Evolutionary conservation across 2,113 vertebrate species (phyloP).

Genomic region (Sander lucioperca): DNA sequence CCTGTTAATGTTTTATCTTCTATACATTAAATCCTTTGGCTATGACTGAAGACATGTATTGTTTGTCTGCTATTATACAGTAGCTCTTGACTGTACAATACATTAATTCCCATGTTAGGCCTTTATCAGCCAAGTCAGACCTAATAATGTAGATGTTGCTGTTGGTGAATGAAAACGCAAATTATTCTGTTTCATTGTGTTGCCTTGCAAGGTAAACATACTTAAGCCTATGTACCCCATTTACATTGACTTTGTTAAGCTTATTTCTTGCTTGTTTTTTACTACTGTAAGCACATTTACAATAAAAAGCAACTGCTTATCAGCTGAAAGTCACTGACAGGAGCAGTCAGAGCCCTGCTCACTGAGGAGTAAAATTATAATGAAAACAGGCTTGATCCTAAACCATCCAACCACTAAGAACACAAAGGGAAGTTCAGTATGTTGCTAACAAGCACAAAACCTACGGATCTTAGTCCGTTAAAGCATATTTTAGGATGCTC

Average conservation of each 20-base stretch:
- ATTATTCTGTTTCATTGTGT: conserved; percentile 19
- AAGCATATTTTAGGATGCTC: background rate
- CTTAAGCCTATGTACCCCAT: background rate
- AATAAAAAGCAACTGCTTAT: conserved; percentile 36
- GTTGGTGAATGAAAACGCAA: conserved; percentile 1
- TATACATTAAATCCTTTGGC: conserved; percentile 31
- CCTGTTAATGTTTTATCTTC: conserved; percentile 36
- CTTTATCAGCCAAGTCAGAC: conserved; percentile 17
- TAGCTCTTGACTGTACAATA: conserved; percentile 10
- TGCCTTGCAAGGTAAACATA: background rate
- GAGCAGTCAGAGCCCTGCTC: conserved; percentile 33
- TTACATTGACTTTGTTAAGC: conserved; percentile 9
- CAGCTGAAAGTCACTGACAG: conserved; percentile 22
- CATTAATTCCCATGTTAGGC: conserved; percentile 11
- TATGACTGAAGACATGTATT: conserved; percentile 44
- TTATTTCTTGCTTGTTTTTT: background rate
- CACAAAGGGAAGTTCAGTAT: conserved; percentile 20
- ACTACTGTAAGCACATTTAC: conserved; percentile 12
- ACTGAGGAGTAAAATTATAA: conserved; percentile 63
- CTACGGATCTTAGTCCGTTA: background rate
- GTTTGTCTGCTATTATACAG: conserved; percentile 32
- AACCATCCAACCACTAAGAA: conserved; percentile 11
- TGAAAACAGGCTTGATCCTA: conserved; percentile 36
- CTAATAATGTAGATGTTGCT: conserved; percentile 11
- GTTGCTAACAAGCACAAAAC: conserved; percentile 51